Conservation (phyloP, 2,797 vertebrate species). For the Centropyge bicolor region DNA sequence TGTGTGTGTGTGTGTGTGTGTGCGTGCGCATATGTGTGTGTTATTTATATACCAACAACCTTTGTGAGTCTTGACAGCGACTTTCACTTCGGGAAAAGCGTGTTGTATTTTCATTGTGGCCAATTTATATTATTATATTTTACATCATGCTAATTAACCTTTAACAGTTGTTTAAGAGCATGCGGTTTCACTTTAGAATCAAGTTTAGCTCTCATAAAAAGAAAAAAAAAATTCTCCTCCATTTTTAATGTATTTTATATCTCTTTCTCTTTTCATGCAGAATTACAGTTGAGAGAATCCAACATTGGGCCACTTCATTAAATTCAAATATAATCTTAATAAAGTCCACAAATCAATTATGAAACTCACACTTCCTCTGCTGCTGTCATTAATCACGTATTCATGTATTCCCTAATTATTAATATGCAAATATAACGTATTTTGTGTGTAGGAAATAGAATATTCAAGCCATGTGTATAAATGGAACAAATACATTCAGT, state of each 20-base stretch:
- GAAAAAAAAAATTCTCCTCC: too few relatives aligned
- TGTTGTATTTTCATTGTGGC: slow-evolving; percentile 23
- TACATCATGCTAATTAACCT: neutral
- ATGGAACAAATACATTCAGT: neutral
- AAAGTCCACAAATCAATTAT: neutral
- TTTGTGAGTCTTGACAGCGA: slow-evolving; percentile 35
- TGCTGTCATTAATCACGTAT: slow-evolving; percentile 6
- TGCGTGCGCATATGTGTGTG: slow-evolving; percentile 17
- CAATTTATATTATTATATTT: neutral
- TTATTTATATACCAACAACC: slow-evolving; percentile 50
- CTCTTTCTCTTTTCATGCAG: neutral
- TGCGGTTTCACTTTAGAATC: neutral
- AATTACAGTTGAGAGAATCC: neutral
- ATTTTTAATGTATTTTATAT: neutral
- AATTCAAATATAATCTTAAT: slow-evolving; percentile 21
- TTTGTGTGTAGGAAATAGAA: neutral
- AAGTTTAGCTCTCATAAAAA: neutral
- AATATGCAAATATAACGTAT: neutral
- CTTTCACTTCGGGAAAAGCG: neutral
- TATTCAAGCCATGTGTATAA: neutral
- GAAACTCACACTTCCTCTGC: neutral
- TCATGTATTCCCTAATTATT: neutral
- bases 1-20: slow-evolving; percentile 30
- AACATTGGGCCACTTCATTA: neutral
- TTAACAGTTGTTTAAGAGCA: neutral